Base-by-base conservation (phyloP, 2,888 invertebrate genomes). In the Ophion costatus region DNA sequence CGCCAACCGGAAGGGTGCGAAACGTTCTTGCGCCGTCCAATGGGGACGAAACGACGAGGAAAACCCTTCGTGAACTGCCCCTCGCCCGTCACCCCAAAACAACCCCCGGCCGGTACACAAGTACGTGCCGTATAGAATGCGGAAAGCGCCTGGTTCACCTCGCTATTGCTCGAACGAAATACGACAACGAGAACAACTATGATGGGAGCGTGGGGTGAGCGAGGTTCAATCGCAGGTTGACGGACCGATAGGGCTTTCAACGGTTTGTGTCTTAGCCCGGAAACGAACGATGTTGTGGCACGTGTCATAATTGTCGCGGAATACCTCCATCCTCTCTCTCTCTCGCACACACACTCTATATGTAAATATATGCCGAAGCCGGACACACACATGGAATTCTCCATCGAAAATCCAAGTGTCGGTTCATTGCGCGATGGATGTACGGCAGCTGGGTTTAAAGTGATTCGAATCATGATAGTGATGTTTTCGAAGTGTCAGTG, bases 1-100 rank as follows among this genome's bases (percentile, higher is more conserved):
- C 74, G 77, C 92, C 92, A 92, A 92, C 91, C 91, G 89, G 83
- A 82, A 82, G 87, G 88, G 86, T 88, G 89, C 67, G 61, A 80
- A 87, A 88, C 89, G 90, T 89, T 88, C 87, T 89, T 88, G 87
- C 87, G 87, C 88, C 90, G 85, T 88, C 92, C 92, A 92, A 92
- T 92, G 74, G 85, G 80, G 80, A 67, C 51, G 76, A 75, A 76
- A 82, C 78, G 84, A 82, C 87, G 87, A 83, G 85, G 87, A 88
- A 88, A 91, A 87, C 90, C 74, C 84, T 71, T 67, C 80, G 79
- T 78, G 69, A 80, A 70, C 80, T 80, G 67, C 67, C 90, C 88
- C 88, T 88, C 78, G 79, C 63, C 81, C 73, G 61, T 76, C 69
- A 67, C 33, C 70, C 63, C 45, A 63, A 59, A 69, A 45, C 67